Evolutionary conservation across 2,113 vertebrate species (phyloP).

Genomic region (Nycticorax nycticorax): DNA sequence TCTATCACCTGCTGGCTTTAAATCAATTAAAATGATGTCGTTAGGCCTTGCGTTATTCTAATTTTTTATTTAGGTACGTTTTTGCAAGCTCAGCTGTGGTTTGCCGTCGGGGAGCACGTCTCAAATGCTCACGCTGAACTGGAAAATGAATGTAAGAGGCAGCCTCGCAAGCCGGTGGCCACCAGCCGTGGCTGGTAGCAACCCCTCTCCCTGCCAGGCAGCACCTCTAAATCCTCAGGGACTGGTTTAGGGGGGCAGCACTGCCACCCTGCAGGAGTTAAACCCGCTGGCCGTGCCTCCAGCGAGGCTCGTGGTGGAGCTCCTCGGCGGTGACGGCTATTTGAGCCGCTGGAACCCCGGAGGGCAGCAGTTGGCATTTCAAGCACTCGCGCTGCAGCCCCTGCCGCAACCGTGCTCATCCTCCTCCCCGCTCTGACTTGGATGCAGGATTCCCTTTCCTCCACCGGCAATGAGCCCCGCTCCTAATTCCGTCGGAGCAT

Average conservation of each 20-base stretch:
- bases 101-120: not conserved
- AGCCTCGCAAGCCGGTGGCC: not conserved
- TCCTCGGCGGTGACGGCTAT: not conserved
- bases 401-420: not conserved
- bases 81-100: not conserved
- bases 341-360: not conserved
- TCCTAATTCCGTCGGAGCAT: not conserved
- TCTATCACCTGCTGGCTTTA: not conserved
- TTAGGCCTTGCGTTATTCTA: not conserved
- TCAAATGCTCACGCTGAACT: not conserved
- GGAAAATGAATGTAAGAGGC: not conserved
- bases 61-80: not conserved
- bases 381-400: not conserved
- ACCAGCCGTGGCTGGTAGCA: not conserved
- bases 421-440: not conserved
- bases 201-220: not conserved
- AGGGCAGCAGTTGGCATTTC: not conserved
- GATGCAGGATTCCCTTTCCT: not conserved
- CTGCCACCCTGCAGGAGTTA: accelerated
- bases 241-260: accelerated
- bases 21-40: not conserved
- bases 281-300: not conserved
- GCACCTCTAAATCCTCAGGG: not conserved
- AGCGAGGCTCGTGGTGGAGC: not conserved
- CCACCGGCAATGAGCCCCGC: not conserved